Conservation (phyloP, 2,888 invertebrate species). For the Lottia gigantea region DNA sequence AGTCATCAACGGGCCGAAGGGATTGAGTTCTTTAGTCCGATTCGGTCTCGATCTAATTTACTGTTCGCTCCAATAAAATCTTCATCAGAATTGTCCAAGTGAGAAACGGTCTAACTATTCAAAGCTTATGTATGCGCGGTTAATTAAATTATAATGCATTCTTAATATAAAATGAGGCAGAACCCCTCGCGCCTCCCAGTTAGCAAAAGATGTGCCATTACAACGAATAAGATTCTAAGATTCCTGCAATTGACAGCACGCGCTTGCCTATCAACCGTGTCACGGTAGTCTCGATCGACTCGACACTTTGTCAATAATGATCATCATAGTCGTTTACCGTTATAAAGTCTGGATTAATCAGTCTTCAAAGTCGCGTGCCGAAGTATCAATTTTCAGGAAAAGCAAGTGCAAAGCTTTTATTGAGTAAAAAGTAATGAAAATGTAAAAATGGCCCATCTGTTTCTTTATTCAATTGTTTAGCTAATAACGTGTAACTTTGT, state of each 20-base stretch:
- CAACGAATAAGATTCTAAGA: conserved; percentile 12
- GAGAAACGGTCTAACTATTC: conserved; percentile 58
- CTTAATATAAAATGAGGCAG: conserved; percentile 35
- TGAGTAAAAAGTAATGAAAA: conserved; percentile 5
- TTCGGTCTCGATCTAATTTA: conserved; percentile 43
- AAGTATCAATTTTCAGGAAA: not conserved
- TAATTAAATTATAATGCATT: conserved; percentile 58
- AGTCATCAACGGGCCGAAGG: conserved; percentile 36
- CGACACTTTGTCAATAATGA: conserved; percentile 11
- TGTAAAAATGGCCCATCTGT: conserved; percentile 2
- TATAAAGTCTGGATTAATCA: conserved; percentile 9
- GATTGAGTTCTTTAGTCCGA: conserved; percentile 38
- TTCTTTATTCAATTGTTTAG: not conserved
- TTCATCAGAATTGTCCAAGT: conserved; percentile 58
- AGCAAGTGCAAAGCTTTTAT: conserved; percentile 7
- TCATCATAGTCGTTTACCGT: conserved; percentile 5
- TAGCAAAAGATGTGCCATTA: not conserved
- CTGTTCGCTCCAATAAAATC: conserved; percentile 49
- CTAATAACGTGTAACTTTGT: not conserved
- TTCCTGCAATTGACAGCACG: not conserved
- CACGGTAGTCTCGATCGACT: not conserved
- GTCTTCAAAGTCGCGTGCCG: not conserved
- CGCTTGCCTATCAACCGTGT: conserved; percentile 9
- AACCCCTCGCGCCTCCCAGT: conserved; percentile 16
- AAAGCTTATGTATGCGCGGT: conserved; percentile 55